These are phyloP conservation scores for Coremacera marginata DNA, from an alignment of 2,888 invertebrate genomes.

Conservation along the genomic window DNA sequence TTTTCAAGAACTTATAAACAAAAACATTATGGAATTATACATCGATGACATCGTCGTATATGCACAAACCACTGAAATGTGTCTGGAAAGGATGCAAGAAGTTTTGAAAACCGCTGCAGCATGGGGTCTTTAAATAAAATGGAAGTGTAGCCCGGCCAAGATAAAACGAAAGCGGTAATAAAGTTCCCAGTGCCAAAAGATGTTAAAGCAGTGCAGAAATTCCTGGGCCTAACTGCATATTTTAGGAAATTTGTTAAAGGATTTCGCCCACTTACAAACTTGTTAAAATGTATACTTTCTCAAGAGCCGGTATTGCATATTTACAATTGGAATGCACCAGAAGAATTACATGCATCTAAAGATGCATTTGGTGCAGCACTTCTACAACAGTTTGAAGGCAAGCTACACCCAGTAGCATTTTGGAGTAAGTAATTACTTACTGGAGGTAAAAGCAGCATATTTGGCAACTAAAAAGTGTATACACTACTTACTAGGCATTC, in stretches of 20 bases:
- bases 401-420: background rate
- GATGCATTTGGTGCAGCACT: slow-evolving; percentile 12
- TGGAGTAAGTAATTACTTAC: slow-evolving; percentile 7
- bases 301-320: background rate
- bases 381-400: background rate
- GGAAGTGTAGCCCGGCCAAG: too few relatives aligned
- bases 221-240: background rate
- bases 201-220: background rate
- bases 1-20: background rate
- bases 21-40: background rate
- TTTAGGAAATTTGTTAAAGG: background rate
- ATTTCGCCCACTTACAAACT: background rate
- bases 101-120: background rate
- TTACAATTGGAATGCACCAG: background rate
- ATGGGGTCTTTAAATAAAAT: background rate
- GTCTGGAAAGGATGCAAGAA: background rate
- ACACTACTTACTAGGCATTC: background rate
- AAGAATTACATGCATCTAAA: background rate
- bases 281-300: background rate
- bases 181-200: background rate
- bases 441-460: slow-evolving; percentile 11
- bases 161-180: background rate
- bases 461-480: background rate
- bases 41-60: too few relatives aligned
- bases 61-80: too few relatives aligned